Conservation (phyloP, 2,888 invertebrate genomes). For the Bellardia bayeri region DNA sequence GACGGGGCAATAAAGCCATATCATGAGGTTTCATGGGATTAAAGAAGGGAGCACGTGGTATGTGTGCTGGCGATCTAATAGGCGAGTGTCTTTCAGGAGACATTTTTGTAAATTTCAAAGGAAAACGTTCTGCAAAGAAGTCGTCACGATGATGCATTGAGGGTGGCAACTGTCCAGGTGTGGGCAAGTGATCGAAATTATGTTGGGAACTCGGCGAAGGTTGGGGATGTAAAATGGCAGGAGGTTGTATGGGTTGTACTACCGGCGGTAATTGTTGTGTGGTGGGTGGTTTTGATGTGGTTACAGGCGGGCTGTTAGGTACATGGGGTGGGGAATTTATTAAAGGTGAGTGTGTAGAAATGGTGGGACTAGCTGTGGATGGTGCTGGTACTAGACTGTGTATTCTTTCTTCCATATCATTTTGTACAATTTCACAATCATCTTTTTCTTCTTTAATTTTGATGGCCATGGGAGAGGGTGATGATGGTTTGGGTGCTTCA, state of each 20-base stretch:
- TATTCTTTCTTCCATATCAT: conserved; percentile 61
- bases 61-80: conserved; percentile 82
- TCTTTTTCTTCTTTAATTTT: conserved; percentile 82
- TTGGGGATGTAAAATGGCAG: conserved; percentile 81
- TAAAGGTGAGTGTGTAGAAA: conserved; percentile 60
- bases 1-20: conserved; percentile 87
- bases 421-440: conserved; percentile 75
- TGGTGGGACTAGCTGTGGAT: conserved; percentile 51
- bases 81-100: conserved; percentile 83
- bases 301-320: conserved; percentile 61
- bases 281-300: conserved; percentile 58
- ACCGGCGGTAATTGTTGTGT: conserved; percentile 83
- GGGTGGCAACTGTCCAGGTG: conserved; percentile 82
- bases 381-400: background rate
- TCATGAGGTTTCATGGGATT: conserved; percentile 83
- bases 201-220: conserved; percentile 85
- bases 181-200: conserved; percentile 81
- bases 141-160: conserved; percentile 82
- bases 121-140: conserved; percentile 81
- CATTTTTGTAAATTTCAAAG: conserved; percentile 81
- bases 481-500: conserved; percentile 35
- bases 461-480: conserved; percentile 76
- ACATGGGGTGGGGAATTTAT: conserved; percentile 59
- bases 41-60: conserved; percentile 83
- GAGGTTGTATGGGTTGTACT: conserved; percentile 83